Percentiles rank a stretch among this genome's conserved stretches.
These are phyloP conservation scores for Neogobius melanostomus DNA, from an alignment of 2,113 vertebrate species.

Conservation along the genomic window DNA sequence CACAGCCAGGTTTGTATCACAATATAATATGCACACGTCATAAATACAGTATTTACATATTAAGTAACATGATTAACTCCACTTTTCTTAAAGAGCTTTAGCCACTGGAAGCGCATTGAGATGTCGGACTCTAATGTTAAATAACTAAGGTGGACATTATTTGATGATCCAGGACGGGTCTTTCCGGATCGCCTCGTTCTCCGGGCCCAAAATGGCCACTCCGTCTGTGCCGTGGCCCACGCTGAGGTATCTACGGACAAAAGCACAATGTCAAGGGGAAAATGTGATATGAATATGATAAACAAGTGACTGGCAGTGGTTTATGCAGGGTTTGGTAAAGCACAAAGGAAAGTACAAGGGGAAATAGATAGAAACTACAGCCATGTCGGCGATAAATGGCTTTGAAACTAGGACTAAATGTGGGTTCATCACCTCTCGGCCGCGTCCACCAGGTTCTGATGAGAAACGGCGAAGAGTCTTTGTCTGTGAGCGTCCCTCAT, in stretches of 20 bases:
- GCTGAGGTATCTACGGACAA: slow-evolving; percentile 82
- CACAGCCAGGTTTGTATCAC: neutral
- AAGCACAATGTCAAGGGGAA: neutral
- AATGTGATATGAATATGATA: too few relatives aligned
- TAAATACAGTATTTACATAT: too few relatives aligned
- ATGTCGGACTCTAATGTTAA: neutral
- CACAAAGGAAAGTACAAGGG: too few relatives aligned
- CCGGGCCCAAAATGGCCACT: slow-evolving; percentile 85
- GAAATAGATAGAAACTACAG: too few relatives aligned
- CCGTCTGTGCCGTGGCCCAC: slow-evolving; percentile 80
- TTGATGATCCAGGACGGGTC: slow-evolving; percentile 90
- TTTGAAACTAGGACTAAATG: too few relatives aligned
- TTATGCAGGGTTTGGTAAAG: too few relatives aligned
- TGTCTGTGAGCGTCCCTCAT: slow-evolving; percentile 87
- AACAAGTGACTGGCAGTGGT: too few relatives aligned
- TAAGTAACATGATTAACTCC: neutral
- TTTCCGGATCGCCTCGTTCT: slow-evolving; percentile 82
- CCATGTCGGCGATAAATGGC: too few relatives aligned
- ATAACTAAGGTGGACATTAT: slow-evolving; percentile 42
- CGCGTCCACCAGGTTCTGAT: slow-evolving; percentile 74
- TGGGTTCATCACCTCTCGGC: slow-evolving; percentile 75
- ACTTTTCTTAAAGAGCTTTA: neutral
- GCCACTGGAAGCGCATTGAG: neutral
- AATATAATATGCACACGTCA: neutral
- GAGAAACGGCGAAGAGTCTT: slow-evolving; percentile 83